A percentile compares a stretch with the other conserved stretches of the same genome.
phyloP scores from a whole-genome alignment of 2,113 vertebrate species.

The Ardeotis arabs region DNA sequence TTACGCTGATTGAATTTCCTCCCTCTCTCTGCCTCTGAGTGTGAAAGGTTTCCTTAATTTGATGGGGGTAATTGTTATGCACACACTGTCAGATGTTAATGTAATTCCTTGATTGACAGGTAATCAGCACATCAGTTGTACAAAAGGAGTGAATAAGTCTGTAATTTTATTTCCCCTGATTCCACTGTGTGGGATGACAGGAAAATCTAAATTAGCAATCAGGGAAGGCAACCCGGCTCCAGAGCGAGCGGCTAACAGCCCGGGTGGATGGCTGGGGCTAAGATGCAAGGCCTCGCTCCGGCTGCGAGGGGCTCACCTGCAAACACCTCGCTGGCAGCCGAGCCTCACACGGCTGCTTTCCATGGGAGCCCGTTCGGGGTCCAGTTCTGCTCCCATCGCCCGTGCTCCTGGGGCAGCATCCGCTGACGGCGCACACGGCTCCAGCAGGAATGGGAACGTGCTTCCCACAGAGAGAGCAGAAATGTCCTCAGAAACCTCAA shows the following conservation, averaged over 20 bases:
- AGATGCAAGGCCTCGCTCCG: rapidly evolving
- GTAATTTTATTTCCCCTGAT: slow-evolving; percentile 83
- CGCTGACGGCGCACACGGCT: rapidly evolving
- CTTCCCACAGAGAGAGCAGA: neutral
- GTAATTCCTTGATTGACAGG: slow-evolving; percentile 83
- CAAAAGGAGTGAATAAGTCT: slow-evolving; percentile 85
- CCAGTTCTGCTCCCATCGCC: neutral
- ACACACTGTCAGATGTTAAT: slow-evolving; percentile 89
- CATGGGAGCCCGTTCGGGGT: rapidly evolving
- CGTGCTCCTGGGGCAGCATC: rapidly evolving
- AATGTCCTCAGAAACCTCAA: neutral
- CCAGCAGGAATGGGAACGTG: rapidly evolving
- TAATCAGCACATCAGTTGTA: slow-evolving; percentile 89
- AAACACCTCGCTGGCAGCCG: rapidly evolving
- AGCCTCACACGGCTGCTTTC: neutral
- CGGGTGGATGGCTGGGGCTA: neutral
- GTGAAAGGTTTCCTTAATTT: slow-evolving; percentile 83
- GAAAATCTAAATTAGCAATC: slow-evolving; percentile 81
- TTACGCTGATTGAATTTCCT: slow-evolving; percentile 89
- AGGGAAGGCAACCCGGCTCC: slow-evolving; percentile 67
- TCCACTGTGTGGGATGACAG: slow-evolving; percentile 77
- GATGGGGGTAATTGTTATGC: slow-evolving; percentile 91
- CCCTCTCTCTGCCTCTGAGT: slow-evolving; percentile 71
- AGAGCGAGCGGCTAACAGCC: neutral
- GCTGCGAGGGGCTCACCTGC: neutral